Evolutionary conservation across 2,797 vertebrate genomes (phyloP).

Genomic region (Danio jaintianensis): DNA sequence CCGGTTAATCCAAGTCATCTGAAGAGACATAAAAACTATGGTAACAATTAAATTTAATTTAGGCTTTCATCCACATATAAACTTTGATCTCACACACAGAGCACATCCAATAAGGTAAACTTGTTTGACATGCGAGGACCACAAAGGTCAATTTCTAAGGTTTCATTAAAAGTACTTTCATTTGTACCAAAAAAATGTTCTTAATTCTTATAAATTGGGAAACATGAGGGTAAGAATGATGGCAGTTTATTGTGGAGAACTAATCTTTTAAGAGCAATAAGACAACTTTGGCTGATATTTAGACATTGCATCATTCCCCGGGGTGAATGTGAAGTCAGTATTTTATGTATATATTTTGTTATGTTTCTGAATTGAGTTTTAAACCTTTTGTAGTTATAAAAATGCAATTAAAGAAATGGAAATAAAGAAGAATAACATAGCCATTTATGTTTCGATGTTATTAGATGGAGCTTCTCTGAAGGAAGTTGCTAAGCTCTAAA

Average conservation of each 20-base stretch:
- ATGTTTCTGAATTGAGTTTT: background rate
- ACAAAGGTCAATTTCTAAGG: too few species aligned
- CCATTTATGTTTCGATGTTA: background rate
- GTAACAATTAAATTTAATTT: background rate
- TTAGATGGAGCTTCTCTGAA: background rate
- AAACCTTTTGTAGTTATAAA: too few species aligned
- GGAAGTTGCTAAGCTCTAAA: conserved; percentile 10
- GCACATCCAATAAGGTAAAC: background rate
- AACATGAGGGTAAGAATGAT: too few species aligned
- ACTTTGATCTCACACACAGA: background rate
- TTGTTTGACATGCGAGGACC: background rate
- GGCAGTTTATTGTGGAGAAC: too few species aligned
- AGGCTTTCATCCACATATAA: background rate
- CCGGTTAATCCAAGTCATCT: background rate
- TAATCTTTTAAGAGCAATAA: background rate
- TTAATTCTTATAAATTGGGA: too few species aligned
- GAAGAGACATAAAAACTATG: background rate
- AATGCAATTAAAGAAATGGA: background rate
- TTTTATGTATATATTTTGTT: background rate
- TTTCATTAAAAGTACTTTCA: too few species aligned
- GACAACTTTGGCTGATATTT: conserved; percentile 30
- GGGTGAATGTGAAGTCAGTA: background rate
- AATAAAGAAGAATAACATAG: background rate
- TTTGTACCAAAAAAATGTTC: too few species aligned
- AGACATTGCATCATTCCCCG: conserved; percentile 15